A percentile compares a stretch with the other conserved stretches of the same genome.
These are phyloP conservation scores for Eulemur mongoz DNA, from an alignment of 2,797 vertebrate genomes.

Conservation along the genomic window DNA sequence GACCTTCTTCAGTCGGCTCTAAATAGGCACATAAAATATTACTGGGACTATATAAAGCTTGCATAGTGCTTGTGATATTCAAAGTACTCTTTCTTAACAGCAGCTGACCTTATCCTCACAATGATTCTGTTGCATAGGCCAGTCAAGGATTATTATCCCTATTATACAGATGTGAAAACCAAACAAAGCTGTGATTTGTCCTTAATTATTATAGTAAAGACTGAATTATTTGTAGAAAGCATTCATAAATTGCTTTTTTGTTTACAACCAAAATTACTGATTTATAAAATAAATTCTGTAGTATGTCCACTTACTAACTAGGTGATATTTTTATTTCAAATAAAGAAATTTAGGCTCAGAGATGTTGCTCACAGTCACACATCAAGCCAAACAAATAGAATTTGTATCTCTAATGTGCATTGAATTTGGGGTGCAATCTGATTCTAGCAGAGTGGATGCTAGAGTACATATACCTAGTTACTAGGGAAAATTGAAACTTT, in stretches of 20 bases:
- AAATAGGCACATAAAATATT: not conserved
- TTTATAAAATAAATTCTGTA: not conserved
- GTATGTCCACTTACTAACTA: not conserved
- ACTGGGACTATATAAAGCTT: not conserved
- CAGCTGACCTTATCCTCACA: not conserved
- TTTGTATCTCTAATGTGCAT: not conserved
- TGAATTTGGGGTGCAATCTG: not conserved
- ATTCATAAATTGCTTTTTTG: not conserved
- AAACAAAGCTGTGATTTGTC: not conserved
- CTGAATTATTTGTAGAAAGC: not conserved
- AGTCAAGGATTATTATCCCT: not conserved
- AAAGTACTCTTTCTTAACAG: not conserved
- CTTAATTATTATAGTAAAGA: not conserved
- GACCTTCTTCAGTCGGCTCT: not conserved
- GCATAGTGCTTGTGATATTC: not conserved
- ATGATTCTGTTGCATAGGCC: not conserved
- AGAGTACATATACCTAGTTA: not conserved
- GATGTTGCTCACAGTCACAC: not conserved
- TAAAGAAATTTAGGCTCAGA: not conserved
- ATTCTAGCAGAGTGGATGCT: not conserved
- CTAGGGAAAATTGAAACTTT: not conserved
- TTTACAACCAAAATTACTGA: not conserved
- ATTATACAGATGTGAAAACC: not conserved
- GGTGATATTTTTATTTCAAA: not conserved
- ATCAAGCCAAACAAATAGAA: not conserved